Conservation (phyloP, 2,888 invertebrate species). For the Lymantria monacha region DNA sequence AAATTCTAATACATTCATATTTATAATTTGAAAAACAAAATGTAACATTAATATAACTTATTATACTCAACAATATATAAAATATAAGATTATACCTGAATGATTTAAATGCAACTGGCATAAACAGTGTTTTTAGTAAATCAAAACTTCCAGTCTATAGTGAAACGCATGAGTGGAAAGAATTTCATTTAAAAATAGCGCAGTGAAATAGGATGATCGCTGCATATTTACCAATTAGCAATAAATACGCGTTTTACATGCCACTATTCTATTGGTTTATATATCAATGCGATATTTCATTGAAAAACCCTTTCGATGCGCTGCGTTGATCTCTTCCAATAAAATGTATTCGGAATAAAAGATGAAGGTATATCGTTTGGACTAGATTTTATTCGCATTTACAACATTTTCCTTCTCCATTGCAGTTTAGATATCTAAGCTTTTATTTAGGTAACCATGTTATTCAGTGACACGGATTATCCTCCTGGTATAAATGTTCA, state of each 20-base stretch:
- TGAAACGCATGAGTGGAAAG: conserved; percentile 66
- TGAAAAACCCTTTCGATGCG: conserved; percentile 43
- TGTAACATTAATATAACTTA: too few relatives aligned
- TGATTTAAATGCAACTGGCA: too few relatives aligned
- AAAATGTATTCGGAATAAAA: conserved; percentile 30
- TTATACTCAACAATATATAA: too few relatives aligned
- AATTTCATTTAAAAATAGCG: conserved; percentile 76
- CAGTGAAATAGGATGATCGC: conserved; percentile 50
- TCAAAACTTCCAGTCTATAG: conserved; percentile 38
- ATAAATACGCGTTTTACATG: conserved; percentile 32
- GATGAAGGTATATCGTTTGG: conserved; percentile 34
- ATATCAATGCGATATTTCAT: conserved; percentile 55
- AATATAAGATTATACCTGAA: too few relatives aligned
- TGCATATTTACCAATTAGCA: conserved; percentile 72
- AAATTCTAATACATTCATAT: conserved; percentile 10
- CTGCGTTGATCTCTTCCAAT: conserved; percentile 21
- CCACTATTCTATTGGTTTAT: conserved; percentile 34
- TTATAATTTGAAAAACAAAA: too few relatives aligned
- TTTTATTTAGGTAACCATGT: conserved; percentile 59
- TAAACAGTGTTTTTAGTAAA: conserved; percentile 23
- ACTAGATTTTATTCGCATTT: conserved; percentile 42
- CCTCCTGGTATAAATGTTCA: conserved; percentile 39
- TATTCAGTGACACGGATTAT: conserved; percentile 53
- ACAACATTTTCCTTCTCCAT: conserved; percentile 37
- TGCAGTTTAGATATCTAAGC: conserved; percentile 35